Evolutionary conservation across 2,797 vertebrate species (phyloP).

Genomic region (Hoplostethus mediterraneus): DNA sequence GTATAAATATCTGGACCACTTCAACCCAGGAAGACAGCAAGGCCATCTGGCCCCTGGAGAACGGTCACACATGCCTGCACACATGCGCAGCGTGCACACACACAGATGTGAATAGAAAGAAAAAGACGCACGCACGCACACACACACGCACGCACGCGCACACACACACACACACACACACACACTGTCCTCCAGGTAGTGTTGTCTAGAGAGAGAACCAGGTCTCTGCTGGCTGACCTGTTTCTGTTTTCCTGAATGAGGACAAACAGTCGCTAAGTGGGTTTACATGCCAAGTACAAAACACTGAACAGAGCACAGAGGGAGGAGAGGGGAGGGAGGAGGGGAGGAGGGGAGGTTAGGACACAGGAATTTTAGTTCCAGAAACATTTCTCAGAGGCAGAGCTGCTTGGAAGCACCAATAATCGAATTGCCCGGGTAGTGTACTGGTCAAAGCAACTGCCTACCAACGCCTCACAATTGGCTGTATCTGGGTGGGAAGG

Average conservation of each 20-base stretch:
- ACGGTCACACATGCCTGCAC: background rate
- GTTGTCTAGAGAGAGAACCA: slow-evolving; percentile 5
- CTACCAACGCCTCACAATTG: too few species aligned
- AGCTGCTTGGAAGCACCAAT: too few species aligned
- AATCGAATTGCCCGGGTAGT: too few species aligned
- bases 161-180: slow-evolving; percentile 15
- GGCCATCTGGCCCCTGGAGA: slow-evolving; percentile 61
- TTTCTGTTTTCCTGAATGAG: slow-evolving; percentile 54
- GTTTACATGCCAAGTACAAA: slow-evolving; percentile 35
- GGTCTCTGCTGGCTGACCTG: slow-evolving; percentile 48
- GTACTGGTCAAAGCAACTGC: too few species aligned
- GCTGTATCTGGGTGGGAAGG: too few species aligned
- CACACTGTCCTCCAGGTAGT: background rate
- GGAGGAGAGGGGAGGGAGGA: background rate
- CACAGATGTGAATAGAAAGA: background rate
- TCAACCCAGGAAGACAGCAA: slow-evolving; percentile 34
- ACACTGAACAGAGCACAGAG: slow-evolving; percentile 8
- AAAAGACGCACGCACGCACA: background rate
- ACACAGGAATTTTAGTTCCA: slow-evolving; percentile 1
- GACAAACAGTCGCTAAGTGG: slow-evolving; percentile 25
- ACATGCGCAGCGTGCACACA: background rate
- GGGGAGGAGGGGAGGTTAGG: background rate
- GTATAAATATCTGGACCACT: slow-evolving; percentile 55
- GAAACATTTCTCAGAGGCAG: too few species aligned
- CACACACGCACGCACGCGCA: background rate